Evolutionary conservation across 2,888 invertebrate species (phyloP), one percentile per base, ranked within the genome.

Genomic region (Gibbula magus): DNA sequence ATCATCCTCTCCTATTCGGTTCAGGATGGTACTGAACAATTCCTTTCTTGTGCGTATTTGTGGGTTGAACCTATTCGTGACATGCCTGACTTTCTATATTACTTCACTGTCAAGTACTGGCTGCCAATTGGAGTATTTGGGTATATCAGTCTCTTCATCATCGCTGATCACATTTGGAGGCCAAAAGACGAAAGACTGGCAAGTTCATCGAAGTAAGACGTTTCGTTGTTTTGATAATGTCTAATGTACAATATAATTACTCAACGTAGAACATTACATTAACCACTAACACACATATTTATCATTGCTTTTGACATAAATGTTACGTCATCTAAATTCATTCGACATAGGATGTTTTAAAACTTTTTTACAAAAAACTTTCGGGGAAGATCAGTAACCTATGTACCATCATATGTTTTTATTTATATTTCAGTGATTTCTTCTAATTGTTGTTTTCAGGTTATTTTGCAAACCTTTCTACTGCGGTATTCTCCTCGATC

Each of bases 401-500:
- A n/a, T n/a, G n/a, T n/a, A n/a, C n/a, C n/a, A n/a, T n/a, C n/a
- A n/a, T n/a, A n/a, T n/a, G n/a, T n/a, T n/a, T n/a, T n/a, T n/a
- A n/a, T n/a, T n/a, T n/a, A n/a, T n/a, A n/a, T n/a, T n/a, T n/a
- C n/a, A n/a, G n/a, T n/a, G n/a, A n/a, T n/a, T n/a, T n/a, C n/a
- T n/a, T n/a, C n/a, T n/a, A 35, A 35, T 35, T 53, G 8, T 52
- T 45, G 52, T 39, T 84, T 85, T n/a, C 86, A 93, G 94, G 77
- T 94, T 99, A 78, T 99, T 98, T 91, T 96, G 98, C 0, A 95
- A 96, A 16, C 98, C 99, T 0, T 97, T 98, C 96, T 99, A 99
- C 93, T 96, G 96, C 89, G 96, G 96, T 0, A 93, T 98, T n/a
- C 94, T 99, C 20, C 96, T 99, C 84, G 99, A 99, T 93, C 98